phyloP scores from a whole-genome alignment of 2,797 vertebrate genomes.

The Decapterus maruadsi region DNA sequence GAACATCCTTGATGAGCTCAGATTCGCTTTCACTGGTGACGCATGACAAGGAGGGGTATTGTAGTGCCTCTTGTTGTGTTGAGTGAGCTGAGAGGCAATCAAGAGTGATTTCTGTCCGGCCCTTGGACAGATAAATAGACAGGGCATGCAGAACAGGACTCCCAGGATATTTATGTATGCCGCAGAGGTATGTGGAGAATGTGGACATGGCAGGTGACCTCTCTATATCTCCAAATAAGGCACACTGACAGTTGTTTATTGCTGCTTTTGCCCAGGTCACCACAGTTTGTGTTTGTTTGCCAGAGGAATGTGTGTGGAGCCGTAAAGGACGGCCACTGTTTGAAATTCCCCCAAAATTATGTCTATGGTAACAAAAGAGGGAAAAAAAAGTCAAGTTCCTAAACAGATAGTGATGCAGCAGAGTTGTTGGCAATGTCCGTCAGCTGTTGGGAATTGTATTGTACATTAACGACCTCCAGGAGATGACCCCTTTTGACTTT shows the following conservation, averaged over 20 bases:
- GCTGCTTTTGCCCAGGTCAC: conserved; percentile 59
- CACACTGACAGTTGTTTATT: conserved; percentile 70
- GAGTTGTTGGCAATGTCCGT: not conserved
- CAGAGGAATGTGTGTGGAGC: conserved; percentile 57
- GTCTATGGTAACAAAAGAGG: conserved; percentile 20
- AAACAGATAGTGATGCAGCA: not conserved
- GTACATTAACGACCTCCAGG: not conserved
- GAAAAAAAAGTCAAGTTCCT: not conserved
- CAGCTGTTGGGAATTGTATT: not conserved
- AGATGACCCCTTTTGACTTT: not conserved
- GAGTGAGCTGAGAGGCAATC: conserved; percentile 65
- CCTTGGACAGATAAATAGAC: conserved; percentile 51
- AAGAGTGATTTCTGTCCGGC: conserved; percentile 56
- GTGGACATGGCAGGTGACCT: conserved; percentile 81
- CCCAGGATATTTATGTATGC: conserved; percentile 73
- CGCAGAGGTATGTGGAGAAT: conserved; percentile 77
- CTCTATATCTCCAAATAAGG: conserved; percentile 76
- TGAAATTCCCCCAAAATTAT: conserved; percentile 49
- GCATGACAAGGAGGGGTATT: conserved; percentile 57
- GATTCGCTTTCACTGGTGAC: conserved; percentile 48
- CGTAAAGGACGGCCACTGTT: conserved; percentile 48
- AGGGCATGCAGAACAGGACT: conserved; percentile 60
- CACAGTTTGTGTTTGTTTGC: conserved; percentile 69
- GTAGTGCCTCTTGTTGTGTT: conserved; percentile 45
- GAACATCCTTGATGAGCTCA: conserved; percentile 48